Percentiles rank a stretch among this genome's conserved stretches.
These are phyloP conservation scores for Temnothorax nylanderi DNA, from an alignment of 1,140 invertebrate genomes.

Conservation along the genomic window DNA sequence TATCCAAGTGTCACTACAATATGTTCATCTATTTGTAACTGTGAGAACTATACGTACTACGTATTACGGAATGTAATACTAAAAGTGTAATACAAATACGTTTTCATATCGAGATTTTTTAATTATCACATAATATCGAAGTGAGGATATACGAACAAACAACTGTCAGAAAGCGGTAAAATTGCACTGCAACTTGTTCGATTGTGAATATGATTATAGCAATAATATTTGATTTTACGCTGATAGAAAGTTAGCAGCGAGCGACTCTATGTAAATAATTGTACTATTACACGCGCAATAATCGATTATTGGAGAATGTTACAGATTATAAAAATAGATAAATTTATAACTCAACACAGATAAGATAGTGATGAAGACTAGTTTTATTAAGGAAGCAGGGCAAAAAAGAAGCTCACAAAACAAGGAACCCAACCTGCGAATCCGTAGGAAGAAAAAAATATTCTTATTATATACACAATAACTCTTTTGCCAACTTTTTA, in stretches of 20 bases:
- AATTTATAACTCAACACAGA: neutral
- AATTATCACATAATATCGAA: constrained; percentile 16
- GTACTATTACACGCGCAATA: neutral
- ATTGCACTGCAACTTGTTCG: neutral
- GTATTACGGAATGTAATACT: neutral
- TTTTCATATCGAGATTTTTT: constrained; percentile 8
- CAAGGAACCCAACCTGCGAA: neutral
- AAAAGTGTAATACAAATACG: constrained; percentile 6
- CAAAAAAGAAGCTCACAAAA: constrained; percentile 18
- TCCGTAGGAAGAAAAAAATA: constrained; percentile 22
- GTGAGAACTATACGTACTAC: neutral
- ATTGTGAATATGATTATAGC: neutral
- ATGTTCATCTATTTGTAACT: constrained; percentile 1
- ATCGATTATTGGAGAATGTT: neutral
- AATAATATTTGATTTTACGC: constrained; percentile 42
- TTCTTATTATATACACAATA: constrained; percentile 9
- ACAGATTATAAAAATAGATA: constrained; percentile 27
- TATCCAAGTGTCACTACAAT: neutral
- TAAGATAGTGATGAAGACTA: constrained; percentile 18
- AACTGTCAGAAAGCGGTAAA: neutral
- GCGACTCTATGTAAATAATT: neutral
- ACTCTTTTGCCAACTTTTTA: neutral
- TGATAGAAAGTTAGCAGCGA: neutral
- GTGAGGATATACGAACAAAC: neutral
- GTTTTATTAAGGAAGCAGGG: neutral